These are phyloP conservation scores for Sinosuthora webbiana DNA, from an alignment of 2,113 vertebrate species.

Conservation along the genomic window DNA sequence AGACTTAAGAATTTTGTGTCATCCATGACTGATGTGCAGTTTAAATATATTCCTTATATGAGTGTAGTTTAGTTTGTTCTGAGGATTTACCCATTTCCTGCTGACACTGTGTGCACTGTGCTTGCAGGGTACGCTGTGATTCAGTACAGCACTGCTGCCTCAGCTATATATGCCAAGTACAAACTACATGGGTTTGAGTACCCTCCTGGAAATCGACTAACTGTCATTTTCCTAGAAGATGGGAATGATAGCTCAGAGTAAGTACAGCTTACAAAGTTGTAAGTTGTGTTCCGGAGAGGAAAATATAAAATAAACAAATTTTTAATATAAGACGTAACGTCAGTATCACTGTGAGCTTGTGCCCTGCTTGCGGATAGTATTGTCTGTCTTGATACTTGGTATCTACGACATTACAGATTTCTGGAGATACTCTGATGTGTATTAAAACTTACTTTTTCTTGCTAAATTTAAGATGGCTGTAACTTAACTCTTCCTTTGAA, in stretches of 20 bases:
- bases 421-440: not conserved
- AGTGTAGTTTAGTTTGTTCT: not conserved
- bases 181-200: conserved; percentile 95
- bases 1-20: not conserved
- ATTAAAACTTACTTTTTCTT: not conserved
- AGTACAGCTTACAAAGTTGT: not conserved
- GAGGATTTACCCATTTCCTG: not conserved
- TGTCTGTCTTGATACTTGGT: not conserved
- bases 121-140: conserved; percentile 86
- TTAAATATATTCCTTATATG: not conserved
- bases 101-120: not conserved
- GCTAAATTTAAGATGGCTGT: not conserved
- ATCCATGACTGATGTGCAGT: not conserved
- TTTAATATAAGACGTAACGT: not conserved
- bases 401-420: not conserved
- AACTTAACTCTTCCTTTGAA: not conserved
- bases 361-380: not conserved
- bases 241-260: conserved; percentile 89
- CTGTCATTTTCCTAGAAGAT: conserved; percentile 85
- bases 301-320: not conserved
- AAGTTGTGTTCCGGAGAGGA: not conserved
- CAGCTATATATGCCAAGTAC: conserved; percentile 93
- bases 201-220: conserved; percentile 91
- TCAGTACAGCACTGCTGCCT: conserved; percentile 90
- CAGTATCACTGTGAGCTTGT: not conserved